Percentiles rank a stretch among this genome's conserved stretches.
Evolutionary conservation across 2,888 invertebrate genomes (phyloP).

Genomic region (Osmoderma eremita): DNA sequence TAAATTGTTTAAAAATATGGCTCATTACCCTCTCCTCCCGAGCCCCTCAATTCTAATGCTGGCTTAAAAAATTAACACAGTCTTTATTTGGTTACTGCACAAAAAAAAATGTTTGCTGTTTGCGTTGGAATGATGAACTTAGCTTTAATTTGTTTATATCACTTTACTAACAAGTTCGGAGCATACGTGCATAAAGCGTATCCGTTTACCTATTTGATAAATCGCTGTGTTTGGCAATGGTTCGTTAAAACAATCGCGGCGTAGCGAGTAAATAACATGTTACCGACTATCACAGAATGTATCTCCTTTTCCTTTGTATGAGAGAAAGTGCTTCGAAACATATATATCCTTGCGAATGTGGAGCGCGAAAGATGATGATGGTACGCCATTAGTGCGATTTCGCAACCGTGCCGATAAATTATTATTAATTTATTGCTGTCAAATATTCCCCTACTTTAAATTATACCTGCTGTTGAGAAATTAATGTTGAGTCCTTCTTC

Average conservation of each 20-base stretch:
- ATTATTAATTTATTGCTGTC: constrained; percentile 17
- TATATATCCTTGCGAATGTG: neutral
- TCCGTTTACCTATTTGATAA: neutral
- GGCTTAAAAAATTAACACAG: no score
- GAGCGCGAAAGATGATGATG: neutral
- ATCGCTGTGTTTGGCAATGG: neutral
- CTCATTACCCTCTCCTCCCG: no score
- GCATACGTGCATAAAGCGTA: neutral
- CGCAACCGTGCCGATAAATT: constrained; percentile 1
- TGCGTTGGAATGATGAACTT: no score
- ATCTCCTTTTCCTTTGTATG: constrained; percentile 4
- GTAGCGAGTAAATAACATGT: constrained; percentile 2
- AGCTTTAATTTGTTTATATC: no score
- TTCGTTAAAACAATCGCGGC: constrained; percentile 12
- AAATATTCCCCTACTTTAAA: constrained; percentile 3
- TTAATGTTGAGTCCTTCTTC: neutral
- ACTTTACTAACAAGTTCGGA: no score
- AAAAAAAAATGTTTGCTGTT: no score
- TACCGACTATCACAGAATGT: constrained; percentile 1
- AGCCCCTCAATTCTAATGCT: no score
- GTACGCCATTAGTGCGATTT: neutral
- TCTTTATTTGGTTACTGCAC: no score
- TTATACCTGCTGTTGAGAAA: neutral
- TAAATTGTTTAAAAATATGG: no score
- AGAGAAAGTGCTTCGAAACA: constrained; percentile 20